Conservation (phyloP, 2,888 invertebrate species). For the Macrophya alboannulata region DNA sequence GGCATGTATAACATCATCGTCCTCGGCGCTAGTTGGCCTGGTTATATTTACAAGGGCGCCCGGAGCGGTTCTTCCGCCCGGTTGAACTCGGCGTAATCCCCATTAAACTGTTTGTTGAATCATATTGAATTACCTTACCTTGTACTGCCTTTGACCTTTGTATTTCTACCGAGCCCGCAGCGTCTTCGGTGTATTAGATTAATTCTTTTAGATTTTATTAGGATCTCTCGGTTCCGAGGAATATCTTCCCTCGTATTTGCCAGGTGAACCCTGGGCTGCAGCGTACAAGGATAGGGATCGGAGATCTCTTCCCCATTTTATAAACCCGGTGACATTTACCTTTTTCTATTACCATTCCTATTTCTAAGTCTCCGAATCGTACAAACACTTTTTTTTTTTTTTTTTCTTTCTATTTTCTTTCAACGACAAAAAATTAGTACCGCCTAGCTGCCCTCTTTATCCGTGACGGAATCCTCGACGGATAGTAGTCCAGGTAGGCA, state of each 20-base stretch:
- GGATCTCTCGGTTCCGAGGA: conserved; percentile 65
- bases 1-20: background rate
- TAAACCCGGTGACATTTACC: conserved; percentile 41
- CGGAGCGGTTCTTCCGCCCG: conserved; percentile 52
- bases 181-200: conserved; percentile 72
- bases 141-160: conserved; percentile 67
- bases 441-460: conserved; percentile 71
- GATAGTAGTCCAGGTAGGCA: conserved; percentile 1
- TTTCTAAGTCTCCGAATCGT: background rate
- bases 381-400: conserved; percentile 46
- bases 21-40: background rate
- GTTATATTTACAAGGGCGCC: conserved; percentile 49
- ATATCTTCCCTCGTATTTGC: conserved; percentile 49
- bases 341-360: background rate
- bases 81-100: conserved; percentile 56
- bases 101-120: conserved; percentile 76
- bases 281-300: background rate
- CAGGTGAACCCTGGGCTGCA: conserved; percentile 14
- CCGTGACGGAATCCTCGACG: conserved; percentile 62
- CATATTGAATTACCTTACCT: conserved; percentile 72
- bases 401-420: conserved; percentile 3
- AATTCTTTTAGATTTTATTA: conserved; percentile 76
- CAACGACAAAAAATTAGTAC: conserved; percentile 69
- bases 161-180: conserved; percentile 65
- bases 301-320: background rate